Evolutionary conservation across 2,888 invertebrate species (phyloP), one percentile per base, ranked within the genome.

Genomic region (Argyresthia goedartella): DNA sequence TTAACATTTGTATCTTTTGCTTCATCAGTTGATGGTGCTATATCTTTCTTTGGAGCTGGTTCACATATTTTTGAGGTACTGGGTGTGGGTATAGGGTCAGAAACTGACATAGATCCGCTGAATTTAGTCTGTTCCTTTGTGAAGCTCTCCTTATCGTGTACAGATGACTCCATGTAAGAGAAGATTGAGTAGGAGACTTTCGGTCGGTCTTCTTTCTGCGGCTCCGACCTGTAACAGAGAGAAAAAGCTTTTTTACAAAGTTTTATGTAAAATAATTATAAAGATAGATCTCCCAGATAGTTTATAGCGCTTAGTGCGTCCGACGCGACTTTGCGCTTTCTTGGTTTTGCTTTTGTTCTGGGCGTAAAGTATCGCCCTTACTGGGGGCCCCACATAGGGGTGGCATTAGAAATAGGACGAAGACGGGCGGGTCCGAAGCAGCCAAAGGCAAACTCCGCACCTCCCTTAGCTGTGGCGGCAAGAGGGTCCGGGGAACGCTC

Each of bases 131-230:
- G 86, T 58, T 87, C 85, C 59, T 77, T 81, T 0, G 80, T 71
- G 55, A 89, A 90, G 56, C 88, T 88, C 15, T 87, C 79, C 60
- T 87, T 90, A 34, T 82, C 84, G 58, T 90, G 88, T 0, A 89
- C 71, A 0, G 89, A 88, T 1, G 82, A 85, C 69, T 93, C 91
- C 56, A 95, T 71, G 57, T 93, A 93, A 60, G 95, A 92, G 64
- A 95, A 96, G 52, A 95, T 90, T 0, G 94, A 92, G 73, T 90
- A 92, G 0, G 91, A 90, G 0, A 90, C 84, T 64, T 91, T 92
- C 45, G 90, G 89, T n/a, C 87, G 86, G 16, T 79, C 78, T 49
- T 76, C 75, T 52, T 72, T 76, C 41, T 69, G 66, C 10, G 66
- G 59, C 55, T 88, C 85, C n/a, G 72, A 69, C 53, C 88, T 89